Base-by-base conservation (phyloP, 1,140 invertebrate genomes). In the Glossosoma conforme region DNA sequence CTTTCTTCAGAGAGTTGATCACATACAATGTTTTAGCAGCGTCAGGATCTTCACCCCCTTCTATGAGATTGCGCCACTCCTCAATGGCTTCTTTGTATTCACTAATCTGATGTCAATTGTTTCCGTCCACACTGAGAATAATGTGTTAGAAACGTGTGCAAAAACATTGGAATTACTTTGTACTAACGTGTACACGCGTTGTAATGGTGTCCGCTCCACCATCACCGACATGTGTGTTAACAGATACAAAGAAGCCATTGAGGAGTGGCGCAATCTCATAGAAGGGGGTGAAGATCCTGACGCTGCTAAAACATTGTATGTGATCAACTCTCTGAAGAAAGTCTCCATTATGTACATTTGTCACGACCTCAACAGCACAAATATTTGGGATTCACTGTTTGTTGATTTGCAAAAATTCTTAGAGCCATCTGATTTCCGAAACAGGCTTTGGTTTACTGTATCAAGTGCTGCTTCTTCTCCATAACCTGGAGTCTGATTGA, bases 21-120 rank as follows among this genome's bases (percentile, higher is more conserved):
- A 99, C 82, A 61, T 86, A 86, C 69, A 95, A 97, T 13, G 86
- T 85, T 71, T 98, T 95, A 77, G 99, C 96, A 62, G 95, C 94
- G 72, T 97, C 92, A 1, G 93, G 89, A 61, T 93, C 89, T 62
- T 90, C 85, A 62, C 85, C 89, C 59, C 79, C 82, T 62, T 81
- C 84, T 57, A 88, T 77, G 2, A 89, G 72, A 68, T 82, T 84
- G 54, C 85, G 78, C 77, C 87, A 93, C 56, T 91, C 89, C 64
- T 90, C 87, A 56, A 93, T 87, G 13, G 90, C 85, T 69, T 93
- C 89, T 67, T 86, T 89, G 66, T 93, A 95, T 59, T n/a, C n/a
- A n/a, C n/a, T n/a, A n/a, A n/a, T 81, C 90, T 76, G 73, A 91
- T 74, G 74, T 86, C 69, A 81, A 97, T 69, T 75, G 97, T 61